phyloP scores from a whole-genome alignment of 2,797 vertebrate genomes.

The Champsocephalus gunnari region DNA sequence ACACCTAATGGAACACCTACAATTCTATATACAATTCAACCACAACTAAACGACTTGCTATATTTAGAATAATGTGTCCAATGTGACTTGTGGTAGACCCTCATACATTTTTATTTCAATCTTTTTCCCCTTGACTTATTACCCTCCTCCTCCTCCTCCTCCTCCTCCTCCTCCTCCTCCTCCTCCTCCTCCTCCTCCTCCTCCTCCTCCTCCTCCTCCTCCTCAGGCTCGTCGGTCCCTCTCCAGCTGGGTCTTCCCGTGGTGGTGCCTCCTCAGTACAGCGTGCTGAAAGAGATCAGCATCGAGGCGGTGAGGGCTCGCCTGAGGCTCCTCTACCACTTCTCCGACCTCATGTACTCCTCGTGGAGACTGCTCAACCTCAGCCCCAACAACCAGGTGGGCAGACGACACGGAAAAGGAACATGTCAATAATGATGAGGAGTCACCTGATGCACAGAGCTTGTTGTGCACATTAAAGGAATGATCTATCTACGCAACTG shows the following conservation, averaged over 20 bases:
- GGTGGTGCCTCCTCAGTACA: constrained; percentile 86
- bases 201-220: neutral
- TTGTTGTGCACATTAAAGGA: too few relatives aligned
- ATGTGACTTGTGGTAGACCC: neutral
- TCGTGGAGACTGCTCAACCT: constrained; percentile 88
- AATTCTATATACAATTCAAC: neutral
- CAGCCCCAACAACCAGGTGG: constrained; percentile 85
- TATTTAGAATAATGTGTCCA: neutral
- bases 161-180: neutral
- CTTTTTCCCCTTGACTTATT: too few relatives aligned
- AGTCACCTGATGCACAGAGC: neutral
- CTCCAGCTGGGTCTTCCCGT: constrained; percentile 85
- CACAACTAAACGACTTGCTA: neutral
- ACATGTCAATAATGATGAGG: neutral
- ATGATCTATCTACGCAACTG: too few relatives aligned
- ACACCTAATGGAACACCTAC: too few relatives aligned
- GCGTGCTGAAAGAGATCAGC: constrained; percentile 83
- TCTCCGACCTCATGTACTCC: constrained; percentile 90
- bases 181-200: neutral
- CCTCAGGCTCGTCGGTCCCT: constrained; percentile 80
- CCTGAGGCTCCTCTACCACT: constrained; percentile 86
- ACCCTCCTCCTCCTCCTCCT: neutral
- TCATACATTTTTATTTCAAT: neutral
- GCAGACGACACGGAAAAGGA: neutral
- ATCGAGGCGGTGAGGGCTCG: constrained; percentile 83